Conservation (phyloP, 1,140 invertebrate genomes). For the Drosophila azteca region DNA sequence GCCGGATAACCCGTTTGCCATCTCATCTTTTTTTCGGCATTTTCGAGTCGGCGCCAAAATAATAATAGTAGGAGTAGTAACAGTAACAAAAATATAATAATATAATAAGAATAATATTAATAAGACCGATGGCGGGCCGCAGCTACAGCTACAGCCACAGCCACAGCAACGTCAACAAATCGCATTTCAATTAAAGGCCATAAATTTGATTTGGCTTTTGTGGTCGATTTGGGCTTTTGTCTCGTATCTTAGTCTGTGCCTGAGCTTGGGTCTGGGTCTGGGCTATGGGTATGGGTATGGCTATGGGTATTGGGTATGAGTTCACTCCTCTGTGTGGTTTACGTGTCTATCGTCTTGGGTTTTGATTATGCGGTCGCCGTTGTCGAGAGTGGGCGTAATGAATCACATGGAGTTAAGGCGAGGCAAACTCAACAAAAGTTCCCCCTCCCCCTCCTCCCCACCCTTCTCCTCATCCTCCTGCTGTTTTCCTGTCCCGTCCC, state of each 20-base stretch:
- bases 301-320: constrained; percentile 9
- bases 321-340: constrained; percentile 39
- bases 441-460: neutral
- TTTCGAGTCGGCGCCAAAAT: neutral
- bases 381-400: constrained; percentile 63
- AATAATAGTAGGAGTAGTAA: neutral
- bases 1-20: constrained; percentile 9
- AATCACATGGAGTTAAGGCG: constrained; percentile 58
- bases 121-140: too few relatives aligned
- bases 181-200: constrained; percentile 60
- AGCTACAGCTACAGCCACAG: neutral
- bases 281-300: neutral
- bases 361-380: constrained; percentile 56
- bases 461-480: neutral
- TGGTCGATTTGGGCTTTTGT: constrained; percentile 17
- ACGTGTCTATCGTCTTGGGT: constrained; percentile 37
- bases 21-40: neutral
- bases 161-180: constrained; percentile 21
- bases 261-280: constrained; percentile 2
- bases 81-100: too few relatives aligned
- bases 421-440: constrained; percentile 42
- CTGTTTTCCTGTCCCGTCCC: neutral
- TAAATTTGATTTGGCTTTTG: constrained; percentile 54
- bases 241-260: neutral
- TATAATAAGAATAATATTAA: too few relatives aligned